A percentile compares a stretch with the other conserved stretches of the same genome.
These are phyloP conservation scores for Osmoderma eremita DNA, from an alignment of 2,888 invertebrate species.

Conservation along the genomic window DNA sequence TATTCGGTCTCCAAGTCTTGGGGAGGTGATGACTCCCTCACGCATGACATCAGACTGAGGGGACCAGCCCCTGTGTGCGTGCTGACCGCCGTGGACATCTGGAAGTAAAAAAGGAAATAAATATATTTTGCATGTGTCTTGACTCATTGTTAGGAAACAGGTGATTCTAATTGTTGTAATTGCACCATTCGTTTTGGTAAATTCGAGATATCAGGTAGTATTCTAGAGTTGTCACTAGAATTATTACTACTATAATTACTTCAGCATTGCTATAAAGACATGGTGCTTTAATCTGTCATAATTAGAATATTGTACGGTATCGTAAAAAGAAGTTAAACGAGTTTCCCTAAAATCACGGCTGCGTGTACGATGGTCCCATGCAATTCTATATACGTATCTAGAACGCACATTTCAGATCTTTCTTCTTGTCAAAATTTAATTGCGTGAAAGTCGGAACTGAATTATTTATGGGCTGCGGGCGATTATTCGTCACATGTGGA, in stretches of 20 bases:
- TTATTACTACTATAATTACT: no score
- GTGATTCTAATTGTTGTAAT: no score
- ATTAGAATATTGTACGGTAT: no score
- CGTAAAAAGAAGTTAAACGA: no score
- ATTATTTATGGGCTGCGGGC: slow-evolving; percentile 4
- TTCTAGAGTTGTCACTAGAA: no score
- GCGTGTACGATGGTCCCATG: background rate
- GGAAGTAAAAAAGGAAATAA: slow-evolving; percentile 30
- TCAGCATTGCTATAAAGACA: no score
- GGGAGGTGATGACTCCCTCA: slow-evolving; percentile 71
- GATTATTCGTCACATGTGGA: no score
- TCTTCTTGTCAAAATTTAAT: slow-evolving; percentile 17
- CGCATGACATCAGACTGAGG: slow-evolving; percentile 72
- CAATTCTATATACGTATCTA: slow-evolving; percentile 7
- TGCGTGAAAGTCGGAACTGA: slow-evolving; percentile 16
- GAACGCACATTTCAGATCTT: slow-evolving; percentile 21
- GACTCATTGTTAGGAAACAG: no score
- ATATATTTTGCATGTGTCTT: background rate
- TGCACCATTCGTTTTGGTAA: no score
- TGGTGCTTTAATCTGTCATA: no score
- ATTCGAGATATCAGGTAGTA: no score
- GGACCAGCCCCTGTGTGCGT: slow-evolving; percentile 59
- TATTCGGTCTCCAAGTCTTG: slow-evolving; percentile 67
- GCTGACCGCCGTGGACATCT: slow-evolving; percentile 50
- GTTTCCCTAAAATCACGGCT: no score